Evolutionary conservation across 2,113 vertebrate genomes (phyloP).

Genomic region (Hypanus sabinus): DNA sequence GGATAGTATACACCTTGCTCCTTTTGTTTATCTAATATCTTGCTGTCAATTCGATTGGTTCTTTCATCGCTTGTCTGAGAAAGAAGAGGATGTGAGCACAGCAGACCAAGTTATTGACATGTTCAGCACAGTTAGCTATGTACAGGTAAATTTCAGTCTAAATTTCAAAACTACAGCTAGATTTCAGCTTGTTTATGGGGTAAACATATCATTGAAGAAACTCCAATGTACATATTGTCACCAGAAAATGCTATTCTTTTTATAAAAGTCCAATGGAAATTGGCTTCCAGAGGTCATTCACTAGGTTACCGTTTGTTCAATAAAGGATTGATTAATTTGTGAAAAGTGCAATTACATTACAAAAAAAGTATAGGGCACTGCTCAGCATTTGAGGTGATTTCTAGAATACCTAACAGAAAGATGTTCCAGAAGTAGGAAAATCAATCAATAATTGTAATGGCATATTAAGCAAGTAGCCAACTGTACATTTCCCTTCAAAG

Average conservation of each 20-base stretch:
- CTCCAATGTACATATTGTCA: not conserved
- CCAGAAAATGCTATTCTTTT: no score
- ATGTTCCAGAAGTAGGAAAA: no score
- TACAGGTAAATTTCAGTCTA: constrained; percentile 54
- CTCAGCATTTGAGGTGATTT: no score
- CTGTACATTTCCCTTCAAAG: no score
- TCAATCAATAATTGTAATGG: no score
- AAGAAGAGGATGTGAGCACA: constrained; percentile 50
- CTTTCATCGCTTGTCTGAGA: constrained; percentile 48
- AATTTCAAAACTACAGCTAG: no score
- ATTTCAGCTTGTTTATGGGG: not conserved
- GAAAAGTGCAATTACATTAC: no score
- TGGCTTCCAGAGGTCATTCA: not conserved
- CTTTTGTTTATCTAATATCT: no score
- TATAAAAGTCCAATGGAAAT: not conserved
- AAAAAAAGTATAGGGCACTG: no score
- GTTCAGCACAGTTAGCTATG: constrained; percentile 57
- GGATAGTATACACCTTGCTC: constrained; percentile 43
- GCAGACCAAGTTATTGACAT: constrained; percentile 47
- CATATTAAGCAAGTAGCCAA: no score
- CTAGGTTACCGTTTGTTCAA: not conserved
- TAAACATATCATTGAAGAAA: not conserved
- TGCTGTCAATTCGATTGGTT: no score
- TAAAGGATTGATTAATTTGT: not conserved
- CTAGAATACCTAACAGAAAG: no score